Evolutionary conservation across 1,140 invertebrate genomes (phyloP), one percentile per base, ranked within the genome.

Genomic region (Drosophila ironensis): DNA sequence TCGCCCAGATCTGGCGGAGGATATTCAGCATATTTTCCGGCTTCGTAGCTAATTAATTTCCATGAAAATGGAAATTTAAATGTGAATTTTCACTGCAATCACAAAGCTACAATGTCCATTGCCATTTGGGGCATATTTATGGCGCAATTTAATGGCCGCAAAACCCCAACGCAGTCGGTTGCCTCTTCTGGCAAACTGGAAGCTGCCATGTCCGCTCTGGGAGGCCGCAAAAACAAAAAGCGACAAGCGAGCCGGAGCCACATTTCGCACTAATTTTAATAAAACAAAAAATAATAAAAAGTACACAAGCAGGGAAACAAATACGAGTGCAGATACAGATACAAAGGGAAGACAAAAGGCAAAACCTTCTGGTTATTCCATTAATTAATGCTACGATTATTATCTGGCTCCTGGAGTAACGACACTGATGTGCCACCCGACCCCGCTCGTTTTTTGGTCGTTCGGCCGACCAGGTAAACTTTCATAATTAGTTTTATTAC

Each of bases 341-440:
- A 16, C 24, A 53, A 56, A 6, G 9, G 20, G 4, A 7, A 27
- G 60, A 54, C 64, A 70, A 80, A 38, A 46, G 20, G 22, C 40
- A 27, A 71, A 71, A 66, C 70, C 46, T 76, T 71, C 25, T 64
- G 51, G 41, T 69, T 69, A 57, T 72, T 52, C 42, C 68, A 84
- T 82, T 84, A 82, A 81, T 82, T 72, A 82, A 84, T 84, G 60
- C 52, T 60, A 42, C 47, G 72, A 67, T 72, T 77, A 82, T 82
- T 72, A 82, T 82, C 67, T 72, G 46, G 52, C 20, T 48, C 20
- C 54, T 33, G 45, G 47, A 74, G 25, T 50, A 72, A 66, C 46
- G 44, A 61, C 47, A 45, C 46, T 45, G 17, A 33, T 33, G 27
- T 63, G 56, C 54, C 30, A 46, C 40, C 22, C 27, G 30, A 11